Conservation (phyloP, 2,113 vertebrate genomes). For the Craseonycteris thonglongyai region DNA sequence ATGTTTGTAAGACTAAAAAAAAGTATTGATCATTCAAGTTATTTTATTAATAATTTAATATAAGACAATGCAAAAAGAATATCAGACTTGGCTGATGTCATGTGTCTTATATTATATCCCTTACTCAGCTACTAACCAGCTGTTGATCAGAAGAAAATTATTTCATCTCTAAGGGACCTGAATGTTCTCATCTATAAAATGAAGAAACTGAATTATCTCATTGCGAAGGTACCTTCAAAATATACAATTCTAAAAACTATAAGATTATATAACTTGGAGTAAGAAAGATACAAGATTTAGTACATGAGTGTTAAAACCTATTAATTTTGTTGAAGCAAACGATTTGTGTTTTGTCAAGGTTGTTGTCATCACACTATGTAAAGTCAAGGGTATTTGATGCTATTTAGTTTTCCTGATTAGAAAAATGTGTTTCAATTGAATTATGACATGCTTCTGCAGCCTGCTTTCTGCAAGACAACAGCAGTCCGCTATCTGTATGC, state of each 20-base stretch:
- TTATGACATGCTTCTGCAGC: slow-evolving; percentile 8
- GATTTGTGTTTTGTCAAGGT: not conserved
- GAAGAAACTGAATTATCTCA: not conserved
- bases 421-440: slow-evolving; percentile 43
- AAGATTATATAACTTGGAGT: not conserved
- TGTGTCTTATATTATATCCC: not conserved
- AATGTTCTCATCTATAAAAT: not conserved
- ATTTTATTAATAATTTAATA: slow-evolving; percentile 6
- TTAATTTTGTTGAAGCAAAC: slow-evolving; percentile 18
- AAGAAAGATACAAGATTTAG: not conserved
- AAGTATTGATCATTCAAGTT: not conserved
- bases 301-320: not conserved
- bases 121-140: not conserved
- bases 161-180: not conserved
- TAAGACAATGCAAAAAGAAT: not conserved
- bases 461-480: slow-evolving; percentile 31
- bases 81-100: not conserved
- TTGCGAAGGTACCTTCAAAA: not conserved
- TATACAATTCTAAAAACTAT: slow-evolving; percentile 3
- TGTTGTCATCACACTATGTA: not conserved
- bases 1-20: not conserved
- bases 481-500: slow-evolving; percentile 16
- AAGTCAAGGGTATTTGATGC: slow-evolving; percentile 44
- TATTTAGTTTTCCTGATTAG: slow-evolving; percentile 38
- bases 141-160: not conserved